Evolutionary conservation across 1,140 invertebrate species (phyloP).

Genomic region (Microplitis mediator): DNA sequence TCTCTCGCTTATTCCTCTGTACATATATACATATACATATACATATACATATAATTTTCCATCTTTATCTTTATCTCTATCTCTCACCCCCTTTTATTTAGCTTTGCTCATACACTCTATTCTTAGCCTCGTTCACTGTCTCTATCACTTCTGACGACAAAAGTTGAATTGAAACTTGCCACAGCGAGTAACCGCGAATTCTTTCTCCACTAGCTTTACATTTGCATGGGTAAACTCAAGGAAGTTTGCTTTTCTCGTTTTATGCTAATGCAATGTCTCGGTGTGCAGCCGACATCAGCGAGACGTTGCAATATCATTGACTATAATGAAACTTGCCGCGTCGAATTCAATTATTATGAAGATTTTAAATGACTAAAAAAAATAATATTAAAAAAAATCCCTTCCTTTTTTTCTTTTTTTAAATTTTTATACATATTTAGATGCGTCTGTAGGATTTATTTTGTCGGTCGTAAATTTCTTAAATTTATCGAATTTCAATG

Average conservation of each 20-base stretch:
- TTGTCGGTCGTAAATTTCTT: too few relatives aligned
- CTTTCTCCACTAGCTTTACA: constrained; percentile 14
- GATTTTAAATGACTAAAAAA: background rate
- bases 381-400: background rate
- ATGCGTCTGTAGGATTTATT: too few relatives aligned
- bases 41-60: background rate
- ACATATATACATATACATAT: background rate
- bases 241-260: constrained; percentile 29
- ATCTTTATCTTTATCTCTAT: too few relatives aligned
- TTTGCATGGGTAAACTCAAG: constrained; percentile 38
- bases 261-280: constrained; percentile 28
- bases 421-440: too few relatives aligned
- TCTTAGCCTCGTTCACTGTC: background rate
- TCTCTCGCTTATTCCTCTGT: background rate
- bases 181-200: constrained; percentile 21
- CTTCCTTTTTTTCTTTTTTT: too few relatives aligned
- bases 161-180: constrained; percentile 44
- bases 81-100: background rate
- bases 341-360: constrained; percentile 24
- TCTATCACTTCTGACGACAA: constrained; percentile 19
- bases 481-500: background rate
- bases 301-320: constrained; percentile 18
- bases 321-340: constrained; percentile 22
- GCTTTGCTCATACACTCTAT: too few relatives aligned
- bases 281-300: constrained; percentile 11